phyloP scores from a whole-genome alignment of 1,140 invertebrate species.

The Lepidurus arcticus region DNA sequence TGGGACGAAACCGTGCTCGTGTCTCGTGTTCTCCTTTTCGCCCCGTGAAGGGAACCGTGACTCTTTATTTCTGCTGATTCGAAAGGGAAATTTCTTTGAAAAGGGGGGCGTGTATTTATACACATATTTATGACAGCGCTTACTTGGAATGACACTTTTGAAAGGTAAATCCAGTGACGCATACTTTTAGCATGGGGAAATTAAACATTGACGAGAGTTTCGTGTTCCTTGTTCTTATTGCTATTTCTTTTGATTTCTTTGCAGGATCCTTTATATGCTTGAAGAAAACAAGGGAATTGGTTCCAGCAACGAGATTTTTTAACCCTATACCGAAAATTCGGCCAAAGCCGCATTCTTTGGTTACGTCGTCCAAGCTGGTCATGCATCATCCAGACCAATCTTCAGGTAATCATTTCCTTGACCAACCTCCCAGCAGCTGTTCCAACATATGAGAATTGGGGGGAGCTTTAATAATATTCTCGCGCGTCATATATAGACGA shows the following conservation, averaged over 20 bases:
- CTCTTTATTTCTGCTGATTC: no score
- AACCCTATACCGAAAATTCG: neutral
- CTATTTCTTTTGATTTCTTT: neutral
- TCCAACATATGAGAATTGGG: neutral
- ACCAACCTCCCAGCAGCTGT: constrained; percentile 6
- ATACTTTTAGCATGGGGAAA: no score
- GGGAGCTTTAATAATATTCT: constrained; percentile 16
- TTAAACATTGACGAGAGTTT: no score
- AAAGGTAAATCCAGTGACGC: no score
- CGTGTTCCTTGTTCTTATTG: no score
- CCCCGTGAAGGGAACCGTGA: no score
- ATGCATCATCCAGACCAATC: constrained; percentile 18
- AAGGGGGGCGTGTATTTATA: no score
- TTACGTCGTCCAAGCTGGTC: constrained; percentile 13
- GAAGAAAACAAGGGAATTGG: neutral
- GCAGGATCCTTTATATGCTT: neutral
- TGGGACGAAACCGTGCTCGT: no score
- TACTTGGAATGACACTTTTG: no score
- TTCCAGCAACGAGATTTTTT: neutral
- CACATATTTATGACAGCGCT: no score
- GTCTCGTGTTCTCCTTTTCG: no score
- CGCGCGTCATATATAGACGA: neutral
- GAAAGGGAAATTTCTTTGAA: no score
- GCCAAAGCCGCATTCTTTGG: neutral
- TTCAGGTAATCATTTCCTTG: constrained; percentile 18